Percentiles rank a stretch among this genome's conserved stretches.
Evolutionary conservation across 2,888 invertebrate genomes (phyloP).

Genomic region (Pollenia griseotomentosa): DNA sequence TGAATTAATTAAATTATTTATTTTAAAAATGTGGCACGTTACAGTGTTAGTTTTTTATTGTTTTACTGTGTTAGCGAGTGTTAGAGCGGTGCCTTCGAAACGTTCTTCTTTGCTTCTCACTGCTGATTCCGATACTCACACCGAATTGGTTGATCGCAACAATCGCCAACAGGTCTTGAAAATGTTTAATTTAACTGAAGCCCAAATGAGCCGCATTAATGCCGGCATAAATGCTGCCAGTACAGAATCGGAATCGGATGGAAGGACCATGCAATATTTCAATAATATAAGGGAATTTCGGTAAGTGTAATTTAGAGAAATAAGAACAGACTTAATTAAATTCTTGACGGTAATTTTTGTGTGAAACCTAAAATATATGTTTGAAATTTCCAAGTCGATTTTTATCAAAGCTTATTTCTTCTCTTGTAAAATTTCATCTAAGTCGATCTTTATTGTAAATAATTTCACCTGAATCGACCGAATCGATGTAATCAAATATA

Average conservation of each 20-base stretch:
- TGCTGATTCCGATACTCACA: constrained; percentile 78
- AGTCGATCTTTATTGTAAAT: too few species aligned
- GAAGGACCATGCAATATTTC: constrained; percentile 77
- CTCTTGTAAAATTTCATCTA: too few species aligned
- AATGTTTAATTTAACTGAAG: constrained; percentile 82
- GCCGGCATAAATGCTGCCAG: constrained; percentile 77
- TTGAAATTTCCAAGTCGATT: too few species aligned
- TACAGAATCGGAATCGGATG: constrained; percentile 77
- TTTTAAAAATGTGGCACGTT: constrained; percentile 48
- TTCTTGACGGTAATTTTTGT: too few species aligned
- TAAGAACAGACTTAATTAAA: too few species aligned
- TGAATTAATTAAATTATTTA: neutral
- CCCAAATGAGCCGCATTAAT: constrained; percentile 79
- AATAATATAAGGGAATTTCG: constrained; percentile 78
- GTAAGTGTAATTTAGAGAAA: constrained; percentile 76
- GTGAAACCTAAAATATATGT: too few species aligned
- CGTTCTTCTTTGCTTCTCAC: constrained; percentile 76
- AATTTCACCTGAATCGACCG: too few species aligned
- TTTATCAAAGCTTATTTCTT: too few species aligned
- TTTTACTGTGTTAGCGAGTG: constrained; percentile 50
- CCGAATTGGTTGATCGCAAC: constrained; percentile 81
- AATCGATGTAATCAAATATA: too few species aligned
- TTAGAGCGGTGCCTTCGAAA: constrained; percentile 75
- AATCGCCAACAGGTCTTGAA: constrained; percentile 79
- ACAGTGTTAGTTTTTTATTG: constrained; percentile 50